Evolutionary conservation across 2,888 invertebrate species (phyloP).

Genomic region (Empis stercorea): DNA sequence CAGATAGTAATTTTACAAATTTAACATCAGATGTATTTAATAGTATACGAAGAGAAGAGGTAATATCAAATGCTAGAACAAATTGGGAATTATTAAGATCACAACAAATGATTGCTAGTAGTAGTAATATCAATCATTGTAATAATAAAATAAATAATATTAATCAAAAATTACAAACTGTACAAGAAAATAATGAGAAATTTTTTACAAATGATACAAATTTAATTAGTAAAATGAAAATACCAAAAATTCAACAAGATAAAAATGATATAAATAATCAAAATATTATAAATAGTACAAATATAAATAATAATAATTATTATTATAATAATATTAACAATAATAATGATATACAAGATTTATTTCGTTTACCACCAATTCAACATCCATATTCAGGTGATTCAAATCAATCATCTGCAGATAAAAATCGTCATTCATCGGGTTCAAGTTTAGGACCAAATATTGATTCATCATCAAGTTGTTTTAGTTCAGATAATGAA

Average conservation of each 20-base stretch:
- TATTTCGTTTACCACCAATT: conserved; percentile 55
- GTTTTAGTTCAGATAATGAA: conserved; percentile 38
- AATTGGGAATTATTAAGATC: conserved; percentile 72
- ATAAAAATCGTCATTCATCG: conserved; percentile 31
- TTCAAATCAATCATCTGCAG: conserved; percentile 10
- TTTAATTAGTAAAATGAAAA: not conserved
- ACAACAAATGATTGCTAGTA: conserved; percentile 33
- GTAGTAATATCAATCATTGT: not conserved
- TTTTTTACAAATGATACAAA: not conserved
- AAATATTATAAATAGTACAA: not conserved
- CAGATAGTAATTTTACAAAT: conserved; percentile 35
- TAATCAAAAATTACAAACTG: not conserved
- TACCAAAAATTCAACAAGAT: not conserved
- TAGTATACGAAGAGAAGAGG: conserved; percentile 59
- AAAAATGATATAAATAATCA: not conserved
- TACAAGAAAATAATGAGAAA: not conserved
- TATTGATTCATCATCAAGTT: conserved; percentile 53
- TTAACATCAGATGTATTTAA: conserved; percentile 40
- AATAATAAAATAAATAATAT: not conserved
- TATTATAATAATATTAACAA: not conserved
- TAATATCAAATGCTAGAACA: conserved; percentile 73
- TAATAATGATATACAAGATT: conserved; percentile 31
- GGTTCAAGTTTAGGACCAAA: conserved; percentile 59
- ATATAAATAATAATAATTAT: no score
- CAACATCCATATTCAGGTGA: conserved; percentile 50